These are phyloP conservation scores for Cyprinus carpio DNA, from an alignment of 2,113 vertebrate species.

Conservation along the genomic window DNA sequence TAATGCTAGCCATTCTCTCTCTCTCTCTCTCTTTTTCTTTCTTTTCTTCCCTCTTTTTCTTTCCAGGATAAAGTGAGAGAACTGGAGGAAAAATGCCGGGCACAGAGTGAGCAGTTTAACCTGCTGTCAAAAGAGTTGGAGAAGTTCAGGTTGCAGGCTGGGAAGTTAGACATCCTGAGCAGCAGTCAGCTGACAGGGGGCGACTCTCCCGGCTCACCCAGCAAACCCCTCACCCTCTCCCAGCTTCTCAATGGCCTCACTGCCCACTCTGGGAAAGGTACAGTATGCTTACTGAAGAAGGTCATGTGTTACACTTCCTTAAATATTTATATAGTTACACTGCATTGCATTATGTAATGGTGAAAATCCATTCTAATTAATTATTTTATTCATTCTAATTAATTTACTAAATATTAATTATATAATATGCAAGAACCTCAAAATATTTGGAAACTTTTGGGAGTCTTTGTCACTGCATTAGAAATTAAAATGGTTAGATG, in stretches of 20 bases:
- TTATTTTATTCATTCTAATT: background rate
- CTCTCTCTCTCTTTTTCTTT: background rate
- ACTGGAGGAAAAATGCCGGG: slow-evolving; percentile 94
- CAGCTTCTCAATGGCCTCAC: slow-evolving; percentile 90
- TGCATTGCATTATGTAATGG: background rate
- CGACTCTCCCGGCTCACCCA: slow-evolving; percentile 74
- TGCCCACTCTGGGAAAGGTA: slow-evolving; percentile 86
- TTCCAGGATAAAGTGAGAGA: slow-evolving; percentile 91
- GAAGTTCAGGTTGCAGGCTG: slow-evolving; percentile 87
- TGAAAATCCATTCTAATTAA: too few relatives aligned
- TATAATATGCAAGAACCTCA: background rate
- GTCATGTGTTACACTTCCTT: background rate
- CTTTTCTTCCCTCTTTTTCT: slow-evolving; percentile 33
- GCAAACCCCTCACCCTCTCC: slow-evolving; percentile 82
- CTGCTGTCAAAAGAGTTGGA: slow-evolving; percentile 92
- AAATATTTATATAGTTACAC: too few relatives aligned
- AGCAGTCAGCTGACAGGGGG: slow-evolving; percentile 67
- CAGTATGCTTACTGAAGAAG: background rate
- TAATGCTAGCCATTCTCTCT: slow-evolving; percentile 9
- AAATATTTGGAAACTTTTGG: background rate
- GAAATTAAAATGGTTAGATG: background rate
- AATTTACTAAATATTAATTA: background rate
- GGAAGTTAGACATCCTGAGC: slow-evolving; percentile 86
- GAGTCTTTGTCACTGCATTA: background rate
- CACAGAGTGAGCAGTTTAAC: slow-evolving; percentile 95